These are phyloP conservation scores for Spilosoma lubricipeda DNA, from an alignment of 2,888 invertebrate species.

Conservation along the genomic window DNA sequence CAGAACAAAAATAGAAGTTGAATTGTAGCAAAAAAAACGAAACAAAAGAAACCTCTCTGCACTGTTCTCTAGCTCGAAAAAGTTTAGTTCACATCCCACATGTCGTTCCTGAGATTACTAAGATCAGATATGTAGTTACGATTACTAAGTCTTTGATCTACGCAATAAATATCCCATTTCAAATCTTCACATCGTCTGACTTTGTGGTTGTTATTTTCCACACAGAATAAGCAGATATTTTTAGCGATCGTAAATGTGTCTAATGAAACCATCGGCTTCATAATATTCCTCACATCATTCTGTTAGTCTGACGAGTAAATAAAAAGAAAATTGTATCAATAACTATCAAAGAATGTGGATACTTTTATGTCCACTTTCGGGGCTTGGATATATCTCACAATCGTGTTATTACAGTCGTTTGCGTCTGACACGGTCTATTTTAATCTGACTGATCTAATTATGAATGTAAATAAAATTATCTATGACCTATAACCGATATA, in stretches of 20 bases:
- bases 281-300: background rate
- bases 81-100: too few species aligned
- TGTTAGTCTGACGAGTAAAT: background rate
- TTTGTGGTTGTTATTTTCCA: background rate
- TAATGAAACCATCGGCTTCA: background rate
- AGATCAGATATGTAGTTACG: background rate
- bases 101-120: background rate
- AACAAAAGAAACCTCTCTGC: background rate
- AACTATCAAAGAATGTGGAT: background rate
- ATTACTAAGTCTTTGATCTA: too few species aligned
- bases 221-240: background rate
- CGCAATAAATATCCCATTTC: background rate
- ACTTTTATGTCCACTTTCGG: background rate
- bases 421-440: background rate
- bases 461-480: slow-evolving; percentile 5
- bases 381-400: background rate
- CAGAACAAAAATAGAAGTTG: background rate
- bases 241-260: background rate
- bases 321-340: background rate
- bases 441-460: background rate
- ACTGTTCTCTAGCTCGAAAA: background rate
- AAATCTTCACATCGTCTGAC: background rate
- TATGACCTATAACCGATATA: slow-evolving; percentile 1
- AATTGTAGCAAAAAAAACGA: background rate
- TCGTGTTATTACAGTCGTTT: background rate